Base-by-base conservation (phyloP, 2,113 vertebrate genomes). In the Oncorhynchus masou region DNA sequence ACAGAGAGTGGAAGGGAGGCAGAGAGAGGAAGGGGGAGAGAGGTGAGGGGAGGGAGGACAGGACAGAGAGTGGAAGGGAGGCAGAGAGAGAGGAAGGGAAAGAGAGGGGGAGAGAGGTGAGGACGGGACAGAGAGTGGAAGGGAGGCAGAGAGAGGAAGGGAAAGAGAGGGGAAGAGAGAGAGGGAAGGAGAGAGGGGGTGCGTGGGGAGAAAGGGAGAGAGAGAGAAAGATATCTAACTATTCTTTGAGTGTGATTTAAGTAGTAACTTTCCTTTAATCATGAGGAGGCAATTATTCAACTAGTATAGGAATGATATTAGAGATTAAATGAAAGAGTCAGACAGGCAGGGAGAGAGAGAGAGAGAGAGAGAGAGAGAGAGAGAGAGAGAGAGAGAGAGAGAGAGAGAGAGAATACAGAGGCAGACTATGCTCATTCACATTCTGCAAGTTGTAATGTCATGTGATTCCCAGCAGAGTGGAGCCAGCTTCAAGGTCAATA, bases 51-150 rank as follows among this genome's bases (percentile, higher is more conserved):
- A 25, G 25, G 25, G 25, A 25, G 25, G 25, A 25, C 25, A 0
- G 25, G 25, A 25, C 25, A 71, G 27, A 71, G 27, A 29, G 69
- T 31, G 31, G 5, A 3, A 31, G 31, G 31, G 0, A 31, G 29
- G 69, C 5, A 11, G 5, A 11, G 15, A 20, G 59, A 12, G 29
- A 51, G 27, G 51, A 16, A 6, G 3, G 16, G 49, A 51, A 4
- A 3, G 9, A 12, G 48, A 12, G 48, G 9, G 13, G 2, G 9
- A 0, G 9, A 1, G 13, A 1, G 3, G 9, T 0, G 3, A 15
- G 12, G 2, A 12, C 1, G 48, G 5, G 48, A 49, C 1, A 49
- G 3, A 49, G 3, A 3, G 3, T 57, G 7, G 75, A 54, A 74
- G 59, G 22, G 39, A 62, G 45, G 59, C 39, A 71, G 25, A 27